Conservation (phyloP, 2,797 vertebrate species). For the Artibeus jamaicensis region DNA sequence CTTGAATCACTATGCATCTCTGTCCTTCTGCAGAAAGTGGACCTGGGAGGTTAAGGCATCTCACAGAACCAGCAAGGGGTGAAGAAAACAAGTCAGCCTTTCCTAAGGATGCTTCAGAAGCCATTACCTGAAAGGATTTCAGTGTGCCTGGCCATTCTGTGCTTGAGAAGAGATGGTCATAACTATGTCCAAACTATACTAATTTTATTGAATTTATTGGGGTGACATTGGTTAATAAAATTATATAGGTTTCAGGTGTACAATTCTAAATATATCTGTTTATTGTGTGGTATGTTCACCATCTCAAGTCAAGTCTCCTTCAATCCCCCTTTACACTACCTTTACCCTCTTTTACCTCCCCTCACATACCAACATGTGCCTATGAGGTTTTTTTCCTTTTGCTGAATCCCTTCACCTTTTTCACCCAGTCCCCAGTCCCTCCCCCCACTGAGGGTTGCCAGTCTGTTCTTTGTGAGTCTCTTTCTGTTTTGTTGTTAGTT, state of each 20-base stretch:
- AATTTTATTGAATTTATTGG: not conserved
- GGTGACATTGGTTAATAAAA: not conserved
- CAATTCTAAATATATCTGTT: not conserved
- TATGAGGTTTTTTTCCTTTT: not conserved
- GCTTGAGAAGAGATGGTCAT: not conserved
- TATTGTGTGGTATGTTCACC: not conserved
- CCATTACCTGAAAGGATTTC: not conserved
- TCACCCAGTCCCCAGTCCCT: not conserved
- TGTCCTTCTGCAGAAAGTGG: not conserved
- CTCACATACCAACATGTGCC: not conserved
- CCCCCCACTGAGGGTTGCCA: not conserved
- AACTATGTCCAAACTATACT: not conserved
- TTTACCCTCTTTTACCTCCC: not conserved
- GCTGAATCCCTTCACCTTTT: not conserved
- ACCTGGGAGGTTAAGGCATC: not conserved
- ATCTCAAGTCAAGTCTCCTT: not conserved
- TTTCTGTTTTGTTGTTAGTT: not conserved
- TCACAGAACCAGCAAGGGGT: not conserved
- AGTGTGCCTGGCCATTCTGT: not conserved
- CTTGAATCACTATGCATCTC: not conserved
- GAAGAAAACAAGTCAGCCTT: not conserved
- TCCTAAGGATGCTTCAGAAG: not conserved
- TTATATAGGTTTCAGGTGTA: not conserved
- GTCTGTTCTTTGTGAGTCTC: not conserved
- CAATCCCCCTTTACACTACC: not conserved